Evolutionary conservation across 2,888 invertebrate genomes (phyloP).

Genomic region (Mongoloraphidia duomilia): DNA sequence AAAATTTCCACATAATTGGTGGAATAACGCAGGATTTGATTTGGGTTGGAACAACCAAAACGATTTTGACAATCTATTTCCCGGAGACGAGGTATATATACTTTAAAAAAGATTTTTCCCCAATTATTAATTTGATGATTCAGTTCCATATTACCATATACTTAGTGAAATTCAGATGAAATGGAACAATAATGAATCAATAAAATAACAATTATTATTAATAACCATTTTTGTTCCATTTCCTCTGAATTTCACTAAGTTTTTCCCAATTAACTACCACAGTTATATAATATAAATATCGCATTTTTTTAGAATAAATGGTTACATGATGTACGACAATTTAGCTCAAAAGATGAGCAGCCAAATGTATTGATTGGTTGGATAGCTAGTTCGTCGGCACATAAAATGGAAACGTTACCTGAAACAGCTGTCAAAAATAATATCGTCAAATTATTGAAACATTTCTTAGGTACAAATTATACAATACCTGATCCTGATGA

Average conservation of each 20-base stretch:
- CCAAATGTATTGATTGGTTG: slow-evolving; percentile 51
- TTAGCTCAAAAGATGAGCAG: slow-evolving; percentile 48
- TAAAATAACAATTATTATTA: too few relatives aligned
- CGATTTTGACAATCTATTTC: not conserved
- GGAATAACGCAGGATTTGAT: slow-evolving; percentile 39
- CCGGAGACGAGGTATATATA: not conserved
- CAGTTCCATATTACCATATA: too few relatives aligned
- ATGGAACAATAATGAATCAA: too few relatives aligned
- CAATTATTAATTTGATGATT: too few relatives aligned
- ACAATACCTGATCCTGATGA: slow-evolving; percentile 32
- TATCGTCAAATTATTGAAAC: slow-evolving; percentile 35
- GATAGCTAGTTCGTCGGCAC: slow-evolving; percentile 49
- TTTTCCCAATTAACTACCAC: too few relatives aligned
- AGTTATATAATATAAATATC: too few relatives aligned
- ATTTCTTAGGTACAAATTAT: slow-evolving; percentile 35
- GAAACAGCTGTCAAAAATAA: slow-evolving; percentile 37
- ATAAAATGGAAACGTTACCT: slow-evolving; percentile 42
- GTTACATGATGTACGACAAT: slow-evolving; percentile 45
- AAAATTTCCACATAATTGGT: slow-evolving; percentile 48
- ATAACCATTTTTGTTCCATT: too few relatives aligned
- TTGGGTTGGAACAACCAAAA: slow-evolving; percentile 38
- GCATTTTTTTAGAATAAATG: slow-evolving; percentile 31
- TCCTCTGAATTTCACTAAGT: too few relatives aligned
- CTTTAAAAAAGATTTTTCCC: too few relatives aligned
- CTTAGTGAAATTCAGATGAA: too few relatives aligned